Percentiles rank a stretch among this genome's conserved stretches.
Conservation (phyloP, 2,797 vertebrate species). For the Eremophila alpestris region DNA sequence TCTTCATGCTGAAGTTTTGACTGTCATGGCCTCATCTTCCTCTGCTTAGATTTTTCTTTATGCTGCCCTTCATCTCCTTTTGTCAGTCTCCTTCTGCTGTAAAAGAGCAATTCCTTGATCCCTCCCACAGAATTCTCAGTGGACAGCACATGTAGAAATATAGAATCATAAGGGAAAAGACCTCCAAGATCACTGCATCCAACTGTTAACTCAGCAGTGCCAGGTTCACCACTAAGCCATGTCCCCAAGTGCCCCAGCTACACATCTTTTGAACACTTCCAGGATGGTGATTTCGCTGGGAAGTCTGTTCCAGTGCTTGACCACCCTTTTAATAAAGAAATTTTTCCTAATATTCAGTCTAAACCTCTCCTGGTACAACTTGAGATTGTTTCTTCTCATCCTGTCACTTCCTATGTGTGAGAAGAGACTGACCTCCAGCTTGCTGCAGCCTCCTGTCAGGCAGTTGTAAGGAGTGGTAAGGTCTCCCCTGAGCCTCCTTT, state of each 20-base stretch:
- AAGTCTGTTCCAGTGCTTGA: neutral
- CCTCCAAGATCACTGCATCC: neutral
- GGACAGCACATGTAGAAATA: neutral
- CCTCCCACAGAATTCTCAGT: too few relatives aligned
- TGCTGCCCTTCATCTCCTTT: neutral
- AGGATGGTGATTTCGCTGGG: neutral
- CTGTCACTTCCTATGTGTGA: neutral
- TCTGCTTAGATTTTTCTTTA: neutral
- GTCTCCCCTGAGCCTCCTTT: neutral
- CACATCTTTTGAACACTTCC: neutral
- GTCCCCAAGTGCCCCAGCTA: neutral
- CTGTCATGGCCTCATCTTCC: neutral
- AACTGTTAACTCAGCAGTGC: neutral
- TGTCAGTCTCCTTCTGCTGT: neutral
- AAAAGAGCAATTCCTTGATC: neutral
- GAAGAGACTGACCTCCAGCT: neutral
- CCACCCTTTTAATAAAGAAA: neutral
- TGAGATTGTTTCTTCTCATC: neutral
- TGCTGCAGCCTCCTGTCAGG: neutral
- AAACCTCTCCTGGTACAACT: neutral
- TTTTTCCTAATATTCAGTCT: neutral
- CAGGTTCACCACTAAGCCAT: neutral
- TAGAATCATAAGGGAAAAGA: neutral
- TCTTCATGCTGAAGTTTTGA: neutral
- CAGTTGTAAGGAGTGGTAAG: rapidly evolving